A percentile compares a stretch with the other conserved stretches of the same genome.
These are phyloP conservation scores for Eulemur coronatus DNA, from an alignment of 2,797 vertebrate genomes.

Conservation along the genomic window DNA sequence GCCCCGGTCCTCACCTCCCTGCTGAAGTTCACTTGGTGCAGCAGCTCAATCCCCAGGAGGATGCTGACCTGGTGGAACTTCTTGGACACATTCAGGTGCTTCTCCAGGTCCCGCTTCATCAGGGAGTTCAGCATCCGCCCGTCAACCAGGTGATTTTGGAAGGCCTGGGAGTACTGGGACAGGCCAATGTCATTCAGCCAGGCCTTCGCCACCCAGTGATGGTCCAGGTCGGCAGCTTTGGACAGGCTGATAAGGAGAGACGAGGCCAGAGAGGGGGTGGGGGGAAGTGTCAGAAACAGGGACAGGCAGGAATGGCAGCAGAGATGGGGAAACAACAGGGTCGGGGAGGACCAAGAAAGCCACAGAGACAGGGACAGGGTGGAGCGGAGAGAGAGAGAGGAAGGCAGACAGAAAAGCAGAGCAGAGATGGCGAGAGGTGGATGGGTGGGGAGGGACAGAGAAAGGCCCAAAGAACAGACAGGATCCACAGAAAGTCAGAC, in stretches of 20 bases:
- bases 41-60: constrained; percentile 90
- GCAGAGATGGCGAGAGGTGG: background rate
- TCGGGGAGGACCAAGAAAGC: background rate
- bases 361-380: background rate
- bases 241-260: constrained; percentile 85
- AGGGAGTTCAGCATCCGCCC: constrained; percentile 91
- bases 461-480: background rate
- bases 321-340: background rate
- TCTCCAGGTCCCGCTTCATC: constrained; percentile 90
- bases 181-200: constrained; percentile 93
- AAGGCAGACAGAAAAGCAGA: background rate
- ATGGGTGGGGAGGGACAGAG: background rate
- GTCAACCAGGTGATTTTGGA: constrained; percentile 90
- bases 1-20: constrained; percentile 86
- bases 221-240: constrained; percentile 91
- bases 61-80: constrained; percentile 92
- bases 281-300: background rate
- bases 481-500: background rate
- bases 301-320: background rate
- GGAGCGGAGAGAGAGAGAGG: background rate
- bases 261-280: background rate
- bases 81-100: constrained; percentile 87
- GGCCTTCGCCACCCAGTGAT: constrained; percentile 92
- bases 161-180: constrained; percentile 91
- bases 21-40: constrained; percentile 90